phyloP scores from a whole-genome alignment of 1,140 invertebrate species.

The Psilanteris sp. region DNA sequence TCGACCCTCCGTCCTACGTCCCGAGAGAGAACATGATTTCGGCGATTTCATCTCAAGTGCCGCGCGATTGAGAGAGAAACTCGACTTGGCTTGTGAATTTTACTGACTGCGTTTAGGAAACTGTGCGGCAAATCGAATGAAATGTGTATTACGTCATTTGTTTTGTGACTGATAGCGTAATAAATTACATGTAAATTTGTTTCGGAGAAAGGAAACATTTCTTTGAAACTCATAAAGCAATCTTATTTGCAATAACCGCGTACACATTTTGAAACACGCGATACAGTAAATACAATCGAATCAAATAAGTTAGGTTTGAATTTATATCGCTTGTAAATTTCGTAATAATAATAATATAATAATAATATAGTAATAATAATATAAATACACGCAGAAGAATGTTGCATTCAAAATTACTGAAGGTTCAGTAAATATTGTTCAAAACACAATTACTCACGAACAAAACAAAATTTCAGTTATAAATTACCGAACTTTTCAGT shows the following conservation, averaged over 20 bases:
- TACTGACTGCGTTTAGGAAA: slow-evolving; percentile 43
- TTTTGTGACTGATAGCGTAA: slow-evolving; percentile 33
- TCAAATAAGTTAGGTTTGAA: too few species aligned
- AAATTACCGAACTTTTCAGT: too few species aligned
- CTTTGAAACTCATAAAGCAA: slow-evolving; percentile 14
- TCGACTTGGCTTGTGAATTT: slow-evolving; percentile 48
- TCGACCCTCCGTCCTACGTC: slow-evolving; percentile 40
- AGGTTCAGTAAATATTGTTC: too few species aligned
- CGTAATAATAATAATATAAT: too few species aligned
- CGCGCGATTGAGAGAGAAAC: slow-evolving; percentile 22
- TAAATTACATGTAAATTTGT: slow-evolving; percentile 51
- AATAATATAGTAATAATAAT: too few species aligned
- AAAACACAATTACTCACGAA: too few species aligned
- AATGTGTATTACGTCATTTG: slow-evolving; percentile 42
- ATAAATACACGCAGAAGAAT: too few species aligned
- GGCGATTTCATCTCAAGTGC: slow-evolving; percentile 42
- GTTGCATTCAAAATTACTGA: too few species aligned
- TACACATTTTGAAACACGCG: slow-evolving; percentile 6
- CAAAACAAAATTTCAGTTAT: too few species aligned
- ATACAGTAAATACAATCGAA: too few species aligned
- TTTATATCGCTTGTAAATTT: too few species aligned
- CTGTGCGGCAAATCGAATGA: slow-evolving; percentile 43
- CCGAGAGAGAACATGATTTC: slow-evolving; percentile 51
- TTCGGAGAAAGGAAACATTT: slow-evolving; percentile 3
- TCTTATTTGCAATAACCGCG: slow-evolving; percentile 13